Evolutionary conservation across 2,888 invertebrate genomes (phyloP).

Genomic region (Nephrotoma appendiculata): DNA sequence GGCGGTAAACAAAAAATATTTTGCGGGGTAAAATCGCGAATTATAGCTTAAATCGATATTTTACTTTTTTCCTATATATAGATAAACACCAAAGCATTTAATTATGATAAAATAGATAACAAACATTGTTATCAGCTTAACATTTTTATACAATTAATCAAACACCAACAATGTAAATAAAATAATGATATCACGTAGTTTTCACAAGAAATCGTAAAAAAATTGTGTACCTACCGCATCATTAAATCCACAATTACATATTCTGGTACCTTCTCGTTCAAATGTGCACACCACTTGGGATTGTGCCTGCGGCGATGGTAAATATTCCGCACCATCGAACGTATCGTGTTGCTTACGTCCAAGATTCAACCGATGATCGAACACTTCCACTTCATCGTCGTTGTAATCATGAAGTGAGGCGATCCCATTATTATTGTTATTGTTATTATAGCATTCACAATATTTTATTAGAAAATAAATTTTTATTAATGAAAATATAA

Average conservation of each 20-base stretch:
- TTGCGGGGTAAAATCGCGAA: too few species aligned
- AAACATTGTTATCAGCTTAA: not conserved
- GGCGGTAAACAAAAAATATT: too few species aligned
- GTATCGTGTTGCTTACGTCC: not conserved
- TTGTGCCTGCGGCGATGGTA: not conserved
- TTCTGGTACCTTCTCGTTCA: conserved; percentile 8
- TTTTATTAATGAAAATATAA: not conserved
- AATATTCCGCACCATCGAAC: not conserved
- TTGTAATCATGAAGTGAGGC: not conserved
- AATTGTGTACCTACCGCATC: conserved; percentile 22
- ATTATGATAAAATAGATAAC: not conserved
- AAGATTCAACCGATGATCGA: not conserved
- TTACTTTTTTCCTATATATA: not conserved
- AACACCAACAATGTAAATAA: not conserved
- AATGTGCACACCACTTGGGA: not conserved
- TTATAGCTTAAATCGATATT: not conserved
- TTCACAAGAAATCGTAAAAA: not conserved
- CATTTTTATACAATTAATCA: not conserved
- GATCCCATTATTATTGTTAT: not conserved
- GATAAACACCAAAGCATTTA: not conserved
- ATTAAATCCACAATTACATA: conserved; percentile 27
- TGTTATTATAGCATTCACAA: not conserved
- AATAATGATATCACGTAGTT: not conserved
- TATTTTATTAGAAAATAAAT: not conserved
- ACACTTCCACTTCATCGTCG: not conserved